Conservation (phyloP, 2,113 vertebrate genomes). For the Elachura formosa region DNA sequence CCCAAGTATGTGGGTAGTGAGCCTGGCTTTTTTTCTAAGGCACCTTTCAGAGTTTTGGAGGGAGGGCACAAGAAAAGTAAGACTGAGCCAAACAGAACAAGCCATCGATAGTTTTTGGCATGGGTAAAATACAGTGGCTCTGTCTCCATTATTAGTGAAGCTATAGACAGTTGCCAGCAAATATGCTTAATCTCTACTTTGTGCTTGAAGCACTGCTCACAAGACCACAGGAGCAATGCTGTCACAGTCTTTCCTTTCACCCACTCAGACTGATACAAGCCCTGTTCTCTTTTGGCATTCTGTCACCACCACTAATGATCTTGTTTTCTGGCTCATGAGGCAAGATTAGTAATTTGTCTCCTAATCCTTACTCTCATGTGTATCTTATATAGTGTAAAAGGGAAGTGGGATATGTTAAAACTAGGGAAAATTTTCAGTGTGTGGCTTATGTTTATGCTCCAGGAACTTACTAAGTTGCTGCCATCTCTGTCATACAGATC, state of each 20-base stretch:
- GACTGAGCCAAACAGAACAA: conserved; percentile 15
- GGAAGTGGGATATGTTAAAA: background rate
- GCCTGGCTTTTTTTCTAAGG: background rate
- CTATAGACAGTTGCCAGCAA: conserved; percentile 7
- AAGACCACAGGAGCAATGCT: background rate
- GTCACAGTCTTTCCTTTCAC: background rate
- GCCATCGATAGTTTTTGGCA: background rate
- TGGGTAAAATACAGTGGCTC: background rate
- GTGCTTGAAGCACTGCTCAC: background rate
- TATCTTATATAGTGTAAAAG: background rate
- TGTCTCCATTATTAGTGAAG: background rate
- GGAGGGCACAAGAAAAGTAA: background rate
- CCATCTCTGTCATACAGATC: background rate
- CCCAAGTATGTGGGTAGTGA: background rate
- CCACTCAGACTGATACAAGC: background rate
- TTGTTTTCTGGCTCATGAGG: background rate
- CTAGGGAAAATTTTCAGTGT: background rate
- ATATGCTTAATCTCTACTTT: background rate
- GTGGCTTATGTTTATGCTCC: background rate
- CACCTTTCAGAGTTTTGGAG: background rate
- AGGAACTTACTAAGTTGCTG: background rate
- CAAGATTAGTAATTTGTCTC: background rate
- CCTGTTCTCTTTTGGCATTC: background rate
- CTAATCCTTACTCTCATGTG: background rate
- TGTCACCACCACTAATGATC: background rate